Conservation (phyloP, 2,113 vertebrate species). For the Phodopus roborovskii region DNA sequence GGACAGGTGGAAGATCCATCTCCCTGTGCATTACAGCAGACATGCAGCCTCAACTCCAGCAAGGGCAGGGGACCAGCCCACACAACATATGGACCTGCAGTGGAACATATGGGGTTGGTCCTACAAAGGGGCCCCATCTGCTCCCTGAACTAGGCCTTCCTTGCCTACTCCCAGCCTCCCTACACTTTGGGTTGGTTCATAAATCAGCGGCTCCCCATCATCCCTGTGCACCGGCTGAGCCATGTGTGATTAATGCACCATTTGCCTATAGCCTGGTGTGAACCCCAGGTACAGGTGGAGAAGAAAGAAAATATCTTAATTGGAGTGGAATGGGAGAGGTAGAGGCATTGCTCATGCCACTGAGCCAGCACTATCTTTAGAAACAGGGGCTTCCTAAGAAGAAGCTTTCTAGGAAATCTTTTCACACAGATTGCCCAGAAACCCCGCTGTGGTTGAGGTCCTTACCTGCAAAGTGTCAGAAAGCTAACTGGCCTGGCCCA, state of each 20-base stretch:
- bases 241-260: constrained; percentile 86
- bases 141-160: constrained; percentile 83
- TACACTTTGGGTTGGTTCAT: constrained; percentile 85
- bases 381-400: constrained; percentile 28
- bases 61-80: constrained; percentile 67
- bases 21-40: not conserved
- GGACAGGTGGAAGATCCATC: not conserved
- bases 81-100: constrained; percentile 86
- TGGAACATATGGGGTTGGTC: constrained; percentile 86
- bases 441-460: not conserved
- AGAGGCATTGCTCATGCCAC: constrained; percentile 72
- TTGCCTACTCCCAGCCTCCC: constrained; percentile 77
- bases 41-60: constrained; percentile 73
- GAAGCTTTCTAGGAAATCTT: constrained; percentile 61
- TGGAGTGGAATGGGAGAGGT: constrained; percentile 56
- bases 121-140: constrained; percentile 86
- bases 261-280: constrained; percentile 85
- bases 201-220: constrained; percentile 86
- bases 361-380: constrained; percentile 70
- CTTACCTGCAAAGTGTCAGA: not conserved
- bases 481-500: not conserved
- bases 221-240: constrained; percentile 82
- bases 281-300: constrained; percentile 86
- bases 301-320: constrained; percentile 84
- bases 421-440: not conserved